Conservation (phyloP, 1,140 invertebrate species). For the Leptestheria dahalacensis region DNA sequence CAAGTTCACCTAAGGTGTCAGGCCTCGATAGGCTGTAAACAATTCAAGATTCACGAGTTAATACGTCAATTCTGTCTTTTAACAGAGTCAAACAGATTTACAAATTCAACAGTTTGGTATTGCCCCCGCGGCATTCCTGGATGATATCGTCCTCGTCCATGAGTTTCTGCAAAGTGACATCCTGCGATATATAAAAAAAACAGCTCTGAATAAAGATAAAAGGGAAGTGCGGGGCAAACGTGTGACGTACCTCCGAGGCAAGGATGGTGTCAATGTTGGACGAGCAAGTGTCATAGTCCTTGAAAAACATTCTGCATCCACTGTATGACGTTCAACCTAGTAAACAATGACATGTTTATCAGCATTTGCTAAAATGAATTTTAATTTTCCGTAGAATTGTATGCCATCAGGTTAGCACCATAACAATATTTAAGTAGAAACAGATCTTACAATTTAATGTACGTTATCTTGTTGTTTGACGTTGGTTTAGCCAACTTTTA, state of each 20-base stretch:
- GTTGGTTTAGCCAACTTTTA: too few relatives aligned
- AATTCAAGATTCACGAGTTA: conserved; percentile 16
- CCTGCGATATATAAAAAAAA: conserved; percentile 35
- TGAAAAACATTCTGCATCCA: conserved; percentile 56
- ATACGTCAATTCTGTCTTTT: conserved; percentile 4
- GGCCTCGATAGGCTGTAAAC: conserved; percentile 59
- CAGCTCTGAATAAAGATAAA: conserved; percentile 15
- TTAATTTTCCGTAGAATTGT: too few relatives aligned
- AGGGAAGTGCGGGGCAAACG: not conserved
- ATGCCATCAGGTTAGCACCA: too few relatives aligned
- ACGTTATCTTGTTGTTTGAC: too few relatives aligned
- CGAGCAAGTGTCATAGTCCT: conserved; percentile 51
- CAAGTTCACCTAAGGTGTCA: conserved; percentile 68
- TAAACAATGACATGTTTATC: not conserved
- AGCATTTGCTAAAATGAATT: too few relatives aligned
- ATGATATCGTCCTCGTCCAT: conserved; percentile 89
- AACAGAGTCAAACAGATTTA: conserved; percentile 39
- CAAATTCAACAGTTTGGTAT: conserved; percentile 82
- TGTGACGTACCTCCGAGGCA: conserved; percentile 49
- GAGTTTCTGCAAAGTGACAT: conserved; percentile 74
- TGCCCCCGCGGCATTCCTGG: conserved; percentile 86
- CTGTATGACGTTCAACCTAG: not conserved
- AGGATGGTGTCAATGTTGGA: conserved; percentile 57
- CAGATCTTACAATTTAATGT: too few relatives aligned
- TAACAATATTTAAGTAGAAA: too few relatives aligned